Percentiles rank a stretch among this genome's conserved stretches.
These are phyloP conservation scores for Tipula lateralis DNA, from an alignment of 2,888 invertebrate species.

Conservation along the genomic window DNA sequence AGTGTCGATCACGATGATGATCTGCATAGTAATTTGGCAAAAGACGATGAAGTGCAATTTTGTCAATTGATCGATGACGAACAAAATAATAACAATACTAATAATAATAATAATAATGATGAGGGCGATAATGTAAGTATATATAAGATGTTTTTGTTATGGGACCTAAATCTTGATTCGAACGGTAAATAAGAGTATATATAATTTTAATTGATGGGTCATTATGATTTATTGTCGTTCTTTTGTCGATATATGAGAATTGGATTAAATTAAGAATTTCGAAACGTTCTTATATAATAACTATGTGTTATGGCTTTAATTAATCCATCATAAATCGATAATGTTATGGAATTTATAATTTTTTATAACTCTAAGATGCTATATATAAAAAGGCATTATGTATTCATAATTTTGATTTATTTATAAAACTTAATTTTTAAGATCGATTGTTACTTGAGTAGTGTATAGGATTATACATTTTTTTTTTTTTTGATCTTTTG, in stretches of 20 bases:
- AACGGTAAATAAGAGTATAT: neutral
- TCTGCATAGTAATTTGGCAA: neutral
- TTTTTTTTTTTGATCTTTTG: neutral
- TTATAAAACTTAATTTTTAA: neutral
- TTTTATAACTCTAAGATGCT: too few species aligned
- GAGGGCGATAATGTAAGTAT: conserved; percentile 20
- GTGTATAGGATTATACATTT: neutral
- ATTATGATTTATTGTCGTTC: neutral
- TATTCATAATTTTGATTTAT: neutral
- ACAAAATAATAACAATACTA: neutral
- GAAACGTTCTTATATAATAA: neutral
- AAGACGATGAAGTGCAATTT: conserved; percentile 20
- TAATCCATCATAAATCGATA: conserved; percentile 13
- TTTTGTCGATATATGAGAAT: neutral
- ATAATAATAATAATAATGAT: neutral
- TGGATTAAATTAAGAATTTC: neutral
- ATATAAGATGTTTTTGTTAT: neutral
- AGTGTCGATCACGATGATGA: neutral
- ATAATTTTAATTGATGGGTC: neutral
- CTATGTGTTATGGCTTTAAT: neutral
- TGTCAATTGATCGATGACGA: conserved; percentile 25
- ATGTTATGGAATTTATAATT: neutral
- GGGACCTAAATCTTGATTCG: neutral
- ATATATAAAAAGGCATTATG: too few species aligned
- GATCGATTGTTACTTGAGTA: neutral